These are phyloP conservation scores for Paramormyrops hopkinsi DNA, from an alignment of 2,797 vertebrate genomes.

Conservation along the genomic window DNA sequence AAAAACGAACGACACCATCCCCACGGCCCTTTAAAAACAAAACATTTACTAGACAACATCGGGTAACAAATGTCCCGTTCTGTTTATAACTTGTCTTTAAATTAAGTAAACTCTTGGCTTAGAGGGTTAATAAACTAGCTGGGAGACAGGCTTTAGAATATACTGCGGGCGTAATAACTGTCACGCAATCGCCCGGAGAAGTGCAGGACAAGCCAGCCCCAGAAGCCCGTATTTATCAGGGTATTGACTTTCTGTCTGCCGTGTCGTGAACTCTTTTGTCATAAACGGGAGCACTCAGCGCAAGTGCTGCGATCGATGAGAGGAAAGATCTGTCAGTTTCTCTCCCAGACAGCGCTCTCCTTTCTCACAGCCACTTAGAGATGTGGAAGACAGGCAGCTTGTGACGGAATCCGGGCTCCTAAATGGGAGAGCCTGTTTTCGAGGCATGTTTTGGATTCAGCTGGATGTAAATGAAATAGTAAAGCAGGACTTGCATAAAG, in stretches of 20 bases:
- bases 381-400: slow-evolving; percentile 39
- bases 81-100: slow-evolving; percentile 49
- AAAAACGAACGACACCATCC: slow-evolving; percentile 58
- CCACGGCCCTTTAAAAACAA: slow-evolving; percentile 37
- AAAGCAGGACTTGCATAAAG: background rate
- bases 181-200: slow-evolving; percentile 67
- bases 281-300: slow-evolving; percentile 50
- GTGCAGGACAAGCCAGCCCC: slow-evolving; percentile 62
- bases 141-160: slow-evolving; percentile 68
- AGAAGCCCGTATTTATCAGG: slow-evolving; percentile 62
- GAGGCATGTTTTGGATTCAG: background rate
- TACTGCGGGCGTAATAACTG: slow-evolving; percentile 75
- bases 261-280: slow-evolving; percentile 60
- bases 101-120: slow-evolving; percentile 64
- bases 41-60: slow-evolving; percentile 55
- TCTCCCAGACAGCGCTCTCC: slow-evolving; percentile 46
- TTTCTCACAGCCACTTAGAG: slow-evolving; percentile 46
- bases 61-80: slow-evolving; percentile 53
- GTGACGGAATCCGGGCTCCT: background rate
- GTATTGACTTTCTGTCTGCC: slow-evolving; percentile 70
- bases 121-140: slow-evolving; percentile 59
- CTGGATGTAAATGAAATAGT: background rate
- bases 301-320: slow-evolving; percentile 51
- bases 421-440: background rate
- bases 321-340: slow-evolving; percentile 46